These are phyloP conservation scores for Rhabdornis inornatus DNA, from an alignment of 2,113 vertebrate genomes.

Conservation along the genomic window DNA sequence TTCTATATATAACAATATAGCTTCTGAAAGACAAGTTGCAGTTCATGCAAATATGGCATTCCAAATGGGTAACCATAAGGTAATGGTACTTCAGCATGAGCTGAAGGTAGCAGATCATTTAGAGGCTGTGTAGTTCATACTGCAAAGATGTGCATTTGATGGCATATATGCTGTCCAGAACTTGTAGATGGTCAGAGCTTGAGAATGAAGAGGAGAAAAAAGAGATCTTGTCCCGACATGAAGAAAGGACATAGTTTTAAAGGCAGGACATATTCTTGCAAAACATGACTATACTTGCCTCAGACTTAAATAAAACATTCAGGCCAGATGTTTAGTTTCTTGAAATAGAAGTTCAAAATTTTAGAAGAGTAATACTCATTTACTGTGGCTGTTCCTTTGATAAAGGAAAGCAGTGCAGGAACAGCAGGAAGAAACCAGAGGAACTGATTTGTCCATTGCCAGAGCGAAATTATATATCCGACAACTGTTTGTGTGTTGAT, in stretches of 20 bases:
- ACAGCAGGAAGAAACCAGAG: background rate
- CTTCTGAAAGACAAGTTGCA: background rate
- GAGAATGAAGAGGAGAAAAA: background rate
- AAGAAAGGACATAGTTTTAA: background rate
- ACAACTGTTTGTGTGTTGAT: background rate
- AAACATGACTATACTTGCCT: background rate
- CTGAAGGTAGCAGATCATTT: background rate
- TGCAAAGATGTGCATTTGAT: background rate
- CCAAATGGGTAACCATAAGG: background rate
- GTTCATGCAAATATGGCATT: background rate
- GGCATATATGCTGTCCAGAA: background rate
- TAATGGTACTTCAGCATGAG: background rate
- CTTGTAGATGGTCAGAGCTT: background rate
- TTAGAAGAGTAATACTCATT: background rate
- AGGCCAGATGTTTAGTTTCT: background rate
- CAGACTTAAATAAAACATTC: background rate
- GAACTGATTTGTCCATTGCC: background rate
- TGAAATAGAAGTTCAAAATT: background rate
- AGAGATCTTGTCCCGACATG: background rate
- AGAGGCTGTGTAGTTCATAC: background rate
- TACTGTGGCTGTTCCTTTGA: background rate
- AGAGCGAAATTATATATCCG: background rate
- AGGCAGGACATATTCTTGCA: background rate
- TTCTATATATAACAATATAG: background rate
- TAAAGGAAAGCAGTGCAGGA: background rate